phyloP scores from a whole-genome alignment of 2,888 invertebrate species.

The Caradrina clavipalpis region DNA sequence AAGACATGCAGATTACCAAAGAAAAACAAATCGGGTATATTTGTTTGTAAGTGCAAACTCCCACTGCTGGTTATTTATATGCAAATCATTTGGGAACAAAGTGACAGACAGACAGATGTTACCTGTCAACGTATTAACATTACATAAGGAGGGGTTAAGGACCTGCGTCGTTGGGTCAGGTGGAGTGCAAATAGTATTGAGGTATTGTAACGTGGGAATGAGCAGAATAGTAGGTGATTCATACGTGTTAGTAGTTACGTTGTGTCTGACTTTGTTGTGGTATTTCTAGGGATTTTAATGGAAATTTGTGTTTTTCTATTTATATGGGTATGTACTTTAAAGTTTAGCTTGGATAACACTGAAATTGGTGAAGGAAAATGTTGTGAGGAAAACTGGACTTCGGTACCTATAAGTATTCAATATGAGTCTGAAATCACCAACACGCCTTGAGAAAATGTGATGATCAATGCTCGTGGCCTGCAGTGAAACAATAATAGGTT shows the following conservation, averaged over 20 bases:
- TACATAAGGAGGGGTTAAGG: constrained; percentile 64
- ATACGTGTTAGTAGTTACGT: not conserved
- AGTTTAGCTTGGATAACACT: too few relatives aligned
- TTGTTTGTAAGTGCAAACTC: constrained; percentile 53
- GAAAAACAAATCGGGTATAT: constrained; percentile 57
- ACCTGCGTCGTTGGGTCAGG: constrained; percentile 52
- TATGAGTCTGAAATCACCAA: too few relatives aligned
- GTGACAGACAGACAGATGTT: constrained; percentile 69
- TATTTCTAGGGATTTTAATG: not conserved
- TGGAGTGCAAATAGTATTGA: constrained; percentile 47
- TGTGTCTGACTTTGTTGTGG: not conserved
- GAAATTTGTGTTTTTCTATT: too few relatives aligned
- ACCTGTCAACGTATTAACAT: constrained; percentile 68
- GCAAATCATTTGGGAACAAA: constrained; percentile 69
- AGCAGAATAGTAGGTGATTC: constrained; percentile 34
- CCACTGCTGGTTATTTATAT: constrained; percentile 68
- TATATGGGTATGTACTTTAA: too few relatives aligned
- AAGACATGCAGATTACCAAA: constrained; percentile 6
- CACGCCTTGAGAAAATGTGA: too few relatives aligned
- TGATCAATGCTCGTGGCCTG: too few relatives aligned
- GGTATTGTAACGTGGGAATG: constrained; percentile 53
- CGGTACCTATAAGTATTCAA: too few relatives aligned
- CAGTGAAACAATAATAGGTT: too few relatives aligned
- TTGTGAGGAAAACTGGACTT: too few relatives aligned
- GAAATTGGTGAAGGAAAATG: too few relatives aligned